phyloP scores from a whole-genome alignment of 2,888 invertebrate genomes.

The Anoplius nigerrimus region DNA sequence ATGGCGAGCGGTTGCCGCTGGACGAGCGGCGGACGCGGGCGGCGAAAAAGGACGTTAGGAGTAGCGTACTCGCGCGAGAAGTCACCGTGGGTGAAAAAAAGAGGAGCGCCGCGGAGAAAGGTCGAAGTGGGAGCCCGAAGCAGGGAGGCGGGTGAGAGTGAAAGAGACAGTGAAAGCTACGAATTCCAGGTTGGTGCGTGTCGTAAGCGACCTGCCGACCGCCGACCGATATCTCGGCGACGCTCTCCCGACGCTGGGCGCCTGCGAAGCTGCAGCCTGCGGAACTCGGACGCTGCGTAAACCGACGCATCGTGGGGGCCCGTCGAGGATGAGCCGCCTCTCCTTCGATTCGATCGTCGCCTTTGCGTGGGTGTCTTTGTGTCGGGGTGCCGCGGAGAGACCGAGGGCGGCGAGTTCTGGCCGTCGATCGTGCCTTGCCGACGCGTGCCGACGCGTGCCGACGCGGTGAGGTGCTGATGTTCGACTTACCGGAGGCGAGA shows the following conservation, averaged over 20 bases:
- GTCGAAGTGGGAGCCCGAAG: too few relatives aligned
- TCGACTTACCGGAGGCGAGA: slow-evolving; percentile 66
- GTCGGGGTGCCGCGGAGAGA: too few relatives aligned
- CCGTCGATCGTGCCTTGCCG: too few relatives aligned
- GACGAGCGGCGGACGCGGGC: slow-evolving; percentile 22
- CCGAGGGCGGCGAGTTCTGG: too few relatives aligned
- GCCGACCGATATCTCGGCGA: too few relatives aligned
- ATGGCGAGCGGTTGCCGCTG: slow-evolving; percentile 51
- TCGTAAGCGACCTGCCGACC: not conserved
- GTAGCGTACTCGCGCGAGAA: too few relatives aligned
- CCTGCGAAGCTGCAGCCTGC: slow-evolving; percentile 5
- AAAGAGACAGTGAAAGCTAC: not conserved
- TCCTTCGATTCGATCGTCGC: too few relatives aligned
- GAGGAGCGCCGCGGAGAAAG: slow-evolving; percentile 12
- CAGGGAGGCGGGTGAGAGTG: not conserved
- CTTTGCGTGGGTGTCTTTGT: not conserved
- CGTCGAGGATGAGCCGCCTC: too few relatives aligned
- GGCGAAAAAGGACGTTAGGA: not conserved
- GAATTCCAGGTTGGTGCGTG: not conserved
- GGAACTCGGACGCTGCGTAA: slow-evolving; percentile 19
- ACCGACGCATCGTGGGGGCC: slow-evolving; percentile 11
- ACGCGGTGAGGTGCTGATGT: slow-evolving; percentile 7
- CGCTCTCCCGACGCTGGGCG: not conserved
- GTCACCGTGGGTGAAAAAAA: too few relatives aligned
- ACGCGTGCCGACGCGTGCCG: too few relatives aligned